Base-by-base conservation (phyloP, 1,140 invertebrate genomes). In the Neelides sp. region DNA sequence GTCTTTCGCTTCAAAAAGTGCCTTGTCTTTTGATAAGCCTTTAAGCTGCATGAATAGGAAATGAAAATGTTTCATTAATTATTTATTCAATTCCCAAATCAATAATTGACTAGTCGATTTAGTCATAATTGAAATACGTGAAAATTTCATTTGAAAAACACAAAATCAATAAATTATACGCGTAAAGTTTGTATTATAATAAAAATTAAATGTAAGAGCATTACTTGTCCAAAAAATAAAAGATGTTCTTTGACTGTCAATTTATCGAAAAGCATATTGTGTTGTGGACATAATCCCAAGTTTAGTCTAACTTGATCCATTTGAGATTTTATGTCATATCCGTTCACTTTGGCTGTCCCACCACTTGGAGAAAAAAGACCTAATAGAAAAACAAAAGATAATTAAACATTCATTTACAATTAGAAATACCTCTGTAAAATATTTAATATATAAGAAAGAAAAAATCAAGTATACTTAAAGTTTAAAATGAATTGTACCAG, bases 281-380 rank as follows among this genome's bases (percentile, higher is more conserved):
- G 87, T 67, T 98, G 94, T 8, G 92, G 92, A 69, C 93, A 98
- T 4, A 91, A 70, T 0, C 91, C 90, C 0, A 92, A 68, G 50
- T 78, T 80, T 28, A 71, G 66, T 19, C 85, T 72, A 1, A 84
- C 80, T 5, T 32, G 64, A 15, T 65, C 64, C 55, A 77, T 72
- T 41, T 79, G 68, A 5, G 67, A 73, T 17, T 69, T 64, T 23
- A 85, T 80, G 62, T 83, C 76, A 61, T 75, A 76, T 15, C 78
- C 82, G 57, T 80, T 77, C 2, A 90, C 69, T 28, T 68, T 63
- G 3, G 84, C 80, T n/a, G 73, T 75, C 1, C 84, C 84, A 41
- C 67, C 71, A 0, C 77, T 77, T 17, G 83, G 78, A 2, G 76
- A 71, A 24, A 80, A 71, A 62, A 88, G 75, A 22, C 84, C 83